Conservation (phyloP, 2,113 vertebrate genomes). For the Hemiscyllium ocellatum region DNA sequence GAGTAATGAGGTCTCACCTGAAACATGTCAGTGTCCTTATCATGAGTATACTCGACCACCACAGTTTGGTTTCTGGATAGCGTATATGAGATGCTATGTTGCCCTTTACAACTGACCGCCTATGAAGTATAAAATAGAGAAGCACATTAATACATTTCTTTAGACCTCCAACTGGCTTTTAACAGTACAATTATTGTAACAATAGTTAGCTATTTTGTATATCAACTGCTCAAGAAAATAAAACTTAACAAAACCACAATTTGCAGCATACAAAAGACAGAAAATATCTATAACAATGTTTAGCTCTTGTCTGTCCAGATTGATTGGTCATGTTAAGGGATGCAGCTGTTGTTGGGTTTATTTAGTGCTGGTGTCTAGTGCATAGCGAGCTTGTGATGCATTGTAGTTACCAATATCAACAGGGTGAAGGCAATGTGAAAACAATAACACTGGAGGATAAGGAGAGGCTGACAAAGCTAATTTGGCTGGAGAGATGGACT, state of each 20-base stretch:
- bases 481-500: neutral
- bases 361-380: neutral
- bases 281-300: neutral
- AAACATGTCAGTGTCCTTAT: constrained; percentile 97
- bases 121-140: constrained; percentile 52
- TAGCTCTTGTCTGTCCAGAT: neutral
- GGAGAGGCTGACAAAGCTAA: neutral
- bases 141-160: neutral
- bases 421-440: neutral
- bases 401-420: neutral
- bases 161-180: neutral
- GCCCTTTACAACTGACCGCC: constrained; percentile 89
- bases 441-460: neutral
- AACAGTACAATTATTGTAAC: neutral
- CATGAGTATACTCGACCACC: constrained; percentile 91
- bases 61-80: constrained; percentile 93
- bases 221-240: neutral
- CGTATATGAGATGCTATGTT: constrained; percentile 94
- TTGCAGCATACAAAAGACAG: neutral
- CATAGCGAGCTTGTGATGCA: too few relatives aligned
- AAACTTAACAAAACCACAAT: neutral
- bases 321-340: neutral
- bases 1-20: constrained; percentile 66
- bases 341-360: neutral
- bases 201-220: neutral